These are phyloP conservation scores for Julus scanicus DNA, from an alignment of 2,888 invertebrate species.

Conservation along the genomic window DNA sequence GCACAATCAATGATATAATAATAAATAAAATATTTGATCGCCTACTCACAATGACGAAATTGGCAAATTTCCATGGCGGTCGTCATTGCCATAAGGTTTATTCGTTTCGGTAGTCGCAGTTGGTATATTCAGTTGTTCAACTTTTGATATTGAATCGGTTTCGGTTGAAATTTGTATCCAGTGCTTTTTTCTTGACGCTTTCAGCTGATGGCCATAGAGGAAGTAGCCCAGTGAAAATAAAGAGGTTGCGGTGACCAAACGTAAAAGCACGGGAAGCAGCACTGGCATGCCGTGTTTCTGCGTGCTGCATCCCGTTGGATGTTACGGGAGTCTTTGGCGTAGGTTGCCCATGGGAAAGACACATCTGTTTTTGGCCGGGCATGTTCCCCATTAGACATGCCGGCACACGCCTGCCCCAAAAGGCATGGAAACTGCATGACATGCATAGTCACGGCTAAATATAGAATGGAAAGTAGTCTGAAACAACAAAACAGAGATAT, in stretches of 20 bases:
- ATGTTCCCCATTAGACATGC: conserved; percentile 3
- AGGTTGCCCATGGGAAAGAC: neutral
- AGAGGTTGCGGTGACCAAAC: conserved; percentile 15
- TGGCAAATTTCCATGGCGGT: neutral
- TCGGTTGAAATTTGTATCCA: neutral
- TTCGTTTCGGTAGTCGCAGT: neutral
- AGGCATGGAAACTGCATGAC: neutral
- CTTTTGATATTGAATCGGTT: neutral
- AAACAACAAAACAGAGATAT: neutral
- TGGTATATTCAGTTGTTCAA: neutral
- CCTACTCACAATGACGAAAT: conserved; percentile 5
- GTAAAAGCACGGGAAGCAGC: conserved; percentile 21
- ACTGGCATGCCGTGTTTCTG: neutral
- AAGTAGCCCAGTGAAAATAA: neutral
- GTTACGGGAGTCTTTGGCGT: neutral
- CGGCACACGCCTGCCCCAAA: conserved; percentile 15
- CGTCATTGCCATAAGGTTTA: neutral
- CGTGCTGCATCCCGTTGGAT: conserved; percentile 8
- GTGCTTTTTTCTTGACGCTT: neutral
- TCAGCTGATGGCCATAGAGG: conserved; percentile 8
- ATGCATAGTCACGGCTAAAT: neutral
- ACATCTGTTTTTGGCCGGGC: neutral
- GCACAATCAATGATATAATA: neutral
- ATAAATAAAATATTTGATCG: neutral
- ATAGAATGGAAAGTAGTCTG: neutral